Conservation (phyloP, 2,888 invertebrate species). For the Dryobota labecula region DNA sequence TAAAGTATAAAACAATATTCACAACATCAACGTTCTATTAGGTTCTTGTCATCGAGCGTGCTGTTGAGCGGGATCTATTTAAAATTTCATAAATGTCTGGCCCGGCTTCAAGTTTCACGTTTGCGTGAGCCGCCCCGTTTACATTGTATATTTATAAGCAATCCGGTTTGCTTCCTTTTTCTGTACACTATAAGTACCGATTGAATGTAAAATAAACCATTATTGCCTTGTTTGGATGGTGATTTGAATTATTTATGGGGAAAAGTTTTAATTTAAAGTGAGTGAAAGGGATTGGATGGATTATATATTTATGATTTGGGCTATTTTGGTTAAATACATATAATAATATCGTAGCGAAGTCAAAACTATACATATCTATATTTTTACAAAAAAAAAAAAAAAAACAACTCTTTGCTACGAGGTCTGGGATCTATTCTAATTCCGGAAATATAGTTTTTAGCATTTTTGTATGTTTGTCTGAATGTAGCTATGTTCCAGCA, state of each 20-base stretch:
- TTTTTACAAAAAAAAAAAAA: no score
- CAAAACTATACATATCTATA: no score
- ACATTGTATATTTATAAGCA: conserved; percentile 78
- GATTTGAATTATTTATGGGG: conserved; percentile 32
- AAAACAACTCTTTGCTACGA: no score
- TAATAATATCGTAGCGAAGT: no score
- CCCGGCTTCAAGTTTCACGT: conserved; percentile 66
- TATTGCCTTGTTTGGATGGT: conserved; percentile 27
- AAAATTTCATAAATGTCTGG: conserved; percentile 76
- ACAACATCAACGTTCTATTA: conserved; percentile 51
- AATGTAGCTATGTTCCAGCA: no score
- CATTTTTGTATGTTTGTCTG: no score
- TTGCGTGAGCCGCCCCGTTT: conserved; percentile 62
- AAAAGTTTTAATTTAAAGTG: conserved; percentile 24
- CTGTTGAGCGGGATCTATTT: conserved; percentile 64
- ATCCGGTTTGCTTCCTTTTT: conserved; percentile 67
- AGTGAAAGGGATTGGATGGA: neutral
- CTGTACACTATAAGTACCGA: conserved; percentile 66
- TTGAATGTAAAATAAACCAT: conserved; percentile 60
- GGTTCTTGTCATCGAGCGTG: conserved; percentile 56
- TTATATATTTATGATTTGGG: conserved; percentile 1
- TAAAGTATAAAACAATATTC: no score
- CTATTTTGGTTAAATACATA: neutral
- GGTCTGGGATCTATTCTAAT: no score
- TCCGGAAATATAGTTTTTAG: no score